phyloP scores from a whole-genome alignment of 2,888 invertebrate genomes.

The Parnassius glacialis region DNA sequence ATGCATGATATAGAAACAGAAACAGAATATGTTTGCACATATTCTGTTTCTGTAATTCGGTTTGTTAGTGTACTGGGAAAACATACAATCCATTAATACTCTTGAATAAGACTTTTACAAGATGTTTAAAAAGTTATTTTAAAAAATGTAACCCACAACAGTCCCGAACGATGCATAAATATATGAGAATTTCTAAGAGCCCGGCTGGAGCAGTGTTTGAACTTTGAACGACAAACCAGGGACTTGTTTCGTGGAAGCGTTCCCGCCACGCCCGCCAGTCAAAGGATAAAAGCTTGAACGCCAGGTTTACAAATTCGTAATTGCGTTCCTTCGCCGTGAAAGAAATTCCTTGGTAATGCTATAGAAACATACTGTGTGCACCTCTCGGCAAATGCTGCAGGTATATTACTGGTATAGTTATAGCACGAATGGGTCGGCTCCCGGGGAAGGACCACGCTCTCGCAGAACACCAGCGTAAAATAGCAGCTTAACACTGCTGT shows the following conservation, averaged over 20 bases:
- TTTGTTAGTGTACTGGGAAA: too few species aligned
- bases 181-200: conserved; percentile 15
- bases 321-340: conserved; percentile 22
- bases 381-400: conserved; percentile 1
- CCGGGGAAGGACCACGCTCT: too few species aligned
- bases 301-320: conserved; percentile 23
- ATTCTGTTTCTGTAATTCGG: too few species aligned
- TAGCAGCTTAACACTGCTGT: too few species aligned
- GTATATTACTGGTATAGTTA: too few species aligned
- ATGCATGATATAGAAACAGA: too few species aligned
- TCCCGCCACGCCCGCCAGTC: conserved; percentile 9
- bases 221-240: conserved; percentile 13
- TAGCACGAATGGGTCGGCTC: too few species aligned
- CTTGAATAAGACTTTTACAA: too few species aligned
- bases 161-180: conserved; percentile 7
- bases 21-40: too few species aligned
- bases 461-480: too few species aligned
- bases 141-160: not conserved
- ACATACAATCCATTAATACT: too few species aligned
- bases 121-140: not conserved
- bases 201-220: conserved; percentile 10
- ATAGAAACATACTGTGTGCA: conserved; percentile 13
- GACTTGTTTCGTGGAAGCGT: conserved; percentile 12
- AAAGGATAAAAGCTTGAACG: conserved; percentile 23
- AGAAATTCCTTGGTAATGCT: conserved; percentile 21